A percentile compares a stretch with the other conserved stretches of the same genome.
These are phyloP conservation scores for Lacerta viridis DNA, from an alignment of 2,797 vertebrate species.

Conservation along the genomic window DNA sequence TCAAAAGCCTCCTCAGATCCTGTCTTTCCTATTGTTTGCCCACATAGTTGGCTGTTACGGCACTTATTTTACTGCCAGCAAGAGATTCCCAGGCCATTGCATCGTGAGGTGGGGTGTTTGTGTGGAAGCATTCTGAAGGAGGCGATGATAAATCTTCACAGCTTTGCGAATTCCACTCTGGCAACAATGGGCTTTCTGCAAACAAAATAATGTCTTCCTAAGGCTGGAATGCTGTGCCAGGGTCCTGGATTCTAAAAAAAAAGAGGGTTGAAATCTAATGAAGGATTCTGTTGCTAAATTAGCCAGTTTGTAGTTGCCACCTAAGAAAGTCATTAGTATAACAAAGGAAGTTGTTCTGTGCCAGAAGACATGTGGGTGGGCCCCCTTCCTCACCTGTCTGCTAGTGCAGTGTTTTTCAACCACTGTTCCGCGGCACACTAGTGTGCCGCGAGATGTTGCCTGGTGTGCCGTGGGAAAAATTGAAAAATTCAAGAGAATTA, in stretches of 20 bases:
- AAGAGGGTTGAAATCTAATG: neutral
- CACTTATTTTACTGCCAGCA: neutral
- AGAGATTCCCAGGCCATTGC: neutral
- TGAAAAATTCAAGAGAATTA: too few species aligned
- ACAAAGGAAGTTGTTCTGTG: too few species aligned
- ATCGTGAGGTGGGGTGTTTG: neutral
- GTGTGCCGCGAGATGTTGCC: too few species aligned
- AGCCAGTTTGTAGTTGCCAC: too few species aligned
- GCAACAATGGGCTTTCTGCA: conserved; percentile 17
- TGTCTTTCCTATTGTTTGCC: conserved; percentile 29
- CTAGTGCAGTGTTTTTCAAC: too few species aligned
- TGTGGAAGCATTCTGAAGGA: conserved; percentile 42
- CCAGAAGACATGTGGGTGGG: too few species aligned
- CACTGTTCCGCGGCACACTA: too few species aligned
- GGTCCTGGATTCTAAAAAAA: neutral
- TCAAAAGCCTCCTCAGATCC: conserved; percentile 9
- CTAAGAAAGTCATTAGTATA: too few species aligned
- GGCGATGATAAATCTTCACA: conserved; percentile 54
- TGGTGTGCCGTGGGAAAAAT: too few species aligned
- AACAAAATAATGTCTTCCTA: conserved; percentile 41
- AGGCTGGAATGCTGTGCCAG: neutral
- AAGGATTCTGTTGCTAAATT: too few species aligned
- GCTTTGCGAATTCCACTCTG: conserved; percentile 48
- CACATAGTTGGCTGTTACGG: neutral
- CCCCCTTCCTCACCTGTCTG: too few species aligned